Evolutionary conservation across 2,888 invertebrate genomes (phyloP).

Genomic region (Eupithecia inturbata): DNA sequence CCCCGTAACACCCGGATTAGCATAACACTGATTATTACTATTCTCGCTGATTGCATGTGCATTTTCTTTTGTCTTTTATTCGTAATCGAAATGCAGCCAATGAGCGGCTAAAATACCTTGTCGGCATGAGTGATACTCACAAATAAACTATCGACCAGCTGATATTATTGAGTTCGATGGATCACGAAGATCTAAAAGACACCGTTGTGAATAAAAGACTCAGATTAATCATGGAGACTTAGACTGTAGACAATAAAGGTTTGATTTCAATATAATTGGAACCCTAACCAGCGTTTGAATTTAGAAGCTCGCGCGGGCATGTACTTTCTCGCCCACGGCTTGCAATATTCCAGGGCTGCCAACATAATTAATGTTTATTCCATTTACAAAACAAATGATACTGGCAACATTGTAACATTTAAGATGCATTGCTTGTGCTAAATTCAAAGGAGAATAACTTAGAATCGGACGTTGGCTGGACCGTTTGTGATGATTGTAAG

Average conservation of each 20-base stretch:
- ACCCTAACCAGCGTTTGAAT: conserved; percentile 52
- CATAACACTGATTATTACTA: too few relatives aligned
- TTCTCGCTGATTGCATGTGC: too few relatives aligned
- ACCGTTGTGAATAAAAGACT: not conserved
- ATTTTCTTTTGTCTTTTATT: too few relatives aligned
- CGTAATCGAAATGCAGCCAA: too few relatives aligned
- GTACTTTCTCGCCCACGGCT: conserved; percentile 57
- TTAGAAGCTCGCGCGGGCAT: conserved; percentile 54
- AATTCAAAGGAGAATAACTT: not conserved
- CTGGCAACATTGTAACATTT: conserved; percentile 21
- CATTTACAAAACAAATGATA: conserved; percentile 15
- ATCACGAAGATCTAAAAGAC: not conserved
- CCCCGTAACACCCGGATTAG: too few relatives aligned
- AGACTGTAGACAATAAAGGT: not conserved
- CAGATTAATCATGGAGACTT: not conserved
- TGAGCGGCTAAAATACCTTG: too few relatives aligned
- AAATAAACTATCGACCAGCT: too few relatives aligned
- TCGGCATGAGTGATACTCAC: too few relatives aligned
- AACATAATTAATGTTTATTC: conserved; percentile 31
- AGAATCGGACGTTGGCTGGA: conserved; percentile 3
- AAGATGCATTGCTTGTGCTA: conserved; percentile 27
- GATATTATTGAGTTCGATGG: not conserved
- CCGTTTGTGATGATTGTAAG: not conserved
- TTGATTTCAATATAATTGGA: conserved; percentile 16
- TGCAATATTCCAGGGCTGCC: conserved; percentile 52